Conservation (phyloP, 2,797 vertebrate species). For the Phrynocephalus vlangalii region DNA sequence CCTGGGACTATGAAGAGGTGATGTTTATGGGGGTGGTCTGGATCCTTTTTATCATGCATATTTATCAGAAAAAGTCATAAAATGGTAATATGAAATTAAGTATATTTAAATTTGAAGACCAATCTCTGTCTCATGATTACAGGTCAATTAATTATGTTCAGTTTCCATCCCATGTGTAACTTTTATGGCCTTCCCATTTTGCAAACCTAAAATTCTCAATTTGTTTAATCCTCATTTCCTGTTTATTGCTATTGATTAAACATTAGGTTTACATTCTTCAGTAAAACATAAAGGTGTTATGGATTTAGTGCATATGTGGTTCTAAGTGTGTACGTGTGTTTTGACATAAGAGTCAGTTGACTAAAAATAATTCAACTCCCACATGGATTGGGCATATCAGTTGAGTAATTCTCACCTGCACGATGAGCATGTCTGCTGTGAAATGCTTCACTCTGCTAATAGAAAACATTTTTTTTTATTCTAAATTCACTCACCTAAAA, state of each 20-base stretch:
- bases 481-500: background rate
- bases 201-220: too few species aligned
- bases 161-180: too few species aligned
- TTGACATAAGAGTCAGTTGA: background rate
- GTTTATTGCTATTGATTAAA: too few species aligned
- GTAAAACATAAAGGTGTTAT: background rate
- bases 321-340: background rate
- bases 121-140: too few species aligned
- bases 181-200: too few species aligned
- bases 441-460: background rate
- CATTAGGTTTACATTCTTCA: background rate
- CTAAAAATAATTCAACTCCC: slow-evolving; percentile 10
- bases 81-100: background rate
- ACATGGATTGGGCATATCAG: background rate
- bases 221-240: too few species aligned
- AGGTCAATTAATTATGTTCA: too few species aligned
- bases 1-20: too few species aligned
- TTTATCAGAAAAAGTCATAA: too few species aligned
- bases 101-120: too few species aligned
- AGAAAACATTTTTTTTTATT: background rate
- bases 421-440: background rate
- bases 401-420: background rate
- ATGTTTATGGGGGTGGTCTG: too few species aligned
- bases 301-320: background rate
- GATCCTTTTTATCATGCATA: too few species aligned